A percentile compares a stretch with the other conserved stretches of the same genome.
Conservation (phyloP, 2,113 vertebrate species). For the Paracyprichromis sp. region DNA sequence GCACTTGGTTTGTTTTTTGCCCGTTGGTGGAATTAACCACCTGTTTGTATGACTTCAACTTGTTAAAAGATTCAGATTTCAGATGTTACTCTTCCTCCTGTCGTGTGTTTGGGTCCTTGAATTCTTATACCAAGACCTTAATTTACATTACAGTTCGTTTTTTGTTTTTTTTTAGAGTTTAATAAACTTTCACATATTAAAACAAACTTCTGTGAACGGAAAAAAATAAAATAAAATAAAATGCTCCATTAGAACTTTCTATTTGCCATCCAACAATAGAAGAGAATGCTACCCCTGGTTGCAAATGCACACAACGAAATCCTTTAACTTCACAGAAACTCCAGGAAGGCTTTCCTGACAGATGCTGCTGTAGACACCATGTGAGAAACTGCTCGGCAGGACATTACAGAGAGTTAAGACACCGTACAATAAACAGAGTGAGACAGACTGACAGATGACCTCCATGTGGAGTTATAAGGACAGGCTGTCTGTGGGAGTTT, state of each 20-base stretch:
- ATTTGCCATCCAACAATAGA: neutral
- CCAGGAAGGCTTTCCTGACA: neutral
- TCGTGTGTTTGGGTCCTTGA: neutral
- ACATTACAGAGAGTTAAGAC: neutral
- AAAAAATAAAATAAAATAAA: neutral
- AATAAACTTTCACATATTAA: neutral
- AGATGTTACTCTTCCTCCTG: neutral
- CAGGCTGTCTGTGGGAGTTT: neutral
- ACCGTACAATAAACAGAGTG: neutral
- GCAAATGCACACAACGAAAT: neutral
- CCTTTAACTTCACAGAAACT: neutral
- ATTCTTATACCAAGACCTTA: neutral
- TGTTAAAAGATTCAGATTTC: neutral
- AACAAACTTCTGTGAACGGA: neutral
- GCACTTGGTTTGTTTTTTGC: neutral
- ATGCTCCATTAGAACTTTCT: neutral
- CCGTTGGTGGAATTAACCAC: neutral
- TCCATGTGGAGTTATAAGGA: neutral
- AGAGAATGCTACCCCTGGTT: neutral
- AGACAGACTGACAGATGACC: neutral
- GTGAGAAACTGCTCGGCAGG: neutral
- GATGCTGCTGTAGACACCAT: neutral
- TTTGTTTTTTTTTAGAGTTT: fast-evolving
- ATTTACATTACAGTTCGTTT: neutral
- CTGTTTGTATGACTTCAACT: neutral